Evolutionary conservation across 2,113 vertebrate species (phyloP), one percentile per base, ranked within the genome.

Genomic region (Serinus canaria): DNA sequence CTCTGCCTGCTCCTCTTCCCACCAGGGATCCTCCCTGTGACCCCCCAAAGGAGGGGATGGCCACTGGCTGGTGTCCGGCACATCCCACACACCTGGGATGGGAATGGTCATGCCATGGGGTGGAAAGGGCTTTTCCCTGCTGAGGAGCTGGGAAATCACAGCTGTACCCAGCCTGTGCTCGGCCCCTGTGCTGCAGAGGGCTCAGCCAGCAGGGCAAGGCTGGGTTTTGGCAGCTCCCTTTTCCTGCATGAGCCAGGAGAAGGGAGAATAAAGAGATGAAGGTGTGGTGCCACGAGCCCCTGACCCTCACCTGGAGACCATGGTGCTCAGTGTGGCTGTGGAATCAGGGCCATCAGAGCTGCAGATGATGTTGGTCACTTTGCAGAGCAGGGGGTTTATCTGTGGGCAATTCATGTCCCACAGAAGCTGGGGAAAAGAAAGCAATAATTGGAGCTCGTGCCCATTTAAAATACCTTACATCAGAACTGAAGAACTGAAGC

Each of bases 401-500:
- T 85, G 30, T 75, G 91, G 76, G 91, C 89, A 94, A 94, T 96
- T 96, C 83, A 47, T 49, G 63, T 77, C 91, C 87, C 60, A 39
- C 30, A 91, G 88, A 97, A 92, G 73, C 88, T 31, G 70, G 39
- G 50, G 44, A 35, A 66, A 91, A 91, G 64, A 94, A 90, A 89
- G 94, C 86, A 52, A 14, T 96, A 88, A 76, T 95, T 88, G 92
- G 94, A 95, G 89, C 80, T 60, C 13, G 3, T 83, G 83, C 76
- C 81, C 83, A 94, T 92, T 97, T 95, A 88, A 88, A 96, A 94
- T 47, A 76, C 88, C 89, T 97, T 63, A 55, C 84, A 92, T 93
- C 76, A 77, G 67, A 89, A 77, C 53, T 46, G 88, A 94, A 94
- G 91, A 90, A 87, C 78, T 96, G 89, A 96, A 90, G 78, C 90